Percentiles rank a stretch among this genome's conserved stretches.
phyloP scores from a whole-genome alignment of 1,140 invertebrate species.

The Drosophila chauvacae region DNA sequence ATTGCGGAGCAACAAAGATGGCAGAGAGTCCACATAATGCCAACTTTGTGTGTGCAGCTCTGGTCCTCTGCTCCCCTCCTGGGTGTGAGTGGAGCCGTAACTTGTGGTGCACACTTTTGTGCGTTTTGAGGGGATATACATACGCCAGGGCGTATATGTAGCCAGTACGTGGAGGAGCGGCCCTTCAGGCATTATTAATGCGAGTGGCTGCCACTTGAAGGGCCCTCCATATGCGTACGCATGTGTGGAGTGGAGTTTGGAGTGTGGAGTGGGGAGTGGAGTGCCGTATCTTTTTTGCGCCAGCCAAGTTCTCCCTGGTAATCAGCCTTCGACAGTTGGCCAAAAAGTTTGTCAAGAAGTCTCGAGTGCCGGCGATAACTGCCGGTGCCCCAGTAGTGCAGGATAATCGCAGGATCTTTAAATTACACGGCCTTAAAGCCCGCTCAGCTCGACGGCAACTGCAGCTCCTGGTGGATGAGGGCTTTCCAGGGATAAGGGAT shows the following conservation, averaged over 20 bases:
- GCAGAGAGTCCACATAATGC: slow-evolving; percentile 53
- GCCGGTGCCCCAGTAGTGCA: slow-evolving; percentile 19
- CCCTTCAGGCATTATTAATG: slow-evolving; percentile 70
- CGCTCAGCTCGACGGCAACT: slow-evolving; percentile 44
- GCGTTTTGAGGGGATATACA: slow-evolving; percentile 27
- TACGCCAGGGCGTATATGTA: slow-evolving; percentile 1
- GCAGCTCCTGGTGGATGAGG: slow-evolving; percentile 38
- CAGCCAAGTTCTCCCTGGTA: slow-evolving; percentile 37
- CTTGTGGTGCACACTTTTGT: slow-evolving; percentile 68
- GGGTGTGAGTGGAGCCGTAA: slow-evolving; percentile 36
- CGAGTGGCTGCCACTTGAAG: slow-evolving; percentile 63
- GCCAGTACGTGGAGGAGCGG: slow-evolving; percentile 10
- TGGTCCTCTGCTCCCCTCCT: neutral
- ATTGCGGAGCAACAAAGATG: slow-evolving; percentile 65
- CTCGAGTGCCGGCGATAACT: slow-evolving; percentile 53
- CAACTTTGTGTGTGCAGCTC: slow-evolving; percentile 49
- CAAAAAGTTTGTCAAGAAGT: slow-evolving; percentile 66
- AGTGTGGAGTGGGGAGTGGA: slow-evolving; percentile 3
- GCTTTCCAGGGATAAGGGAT: slow-evolving; percentile 3
- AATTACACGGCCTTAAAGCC: slow-evolving; percentile 28
- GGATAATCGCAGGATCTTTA: slow-evolving; percentile 58
- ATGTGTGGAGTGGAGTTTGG: slow-evolving; percentile 6
- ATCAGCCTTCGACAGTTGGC: slow-evolving; percentile 76
- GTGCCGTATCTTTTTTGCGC: slow-evolving; percentile 24
- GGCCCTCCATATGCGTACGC: slow-evolving; percentile 15